These are phyloP conservation scores for Torymus auratus DNA, from an alignment of 2,888 invertebrate genomes.

Conservation along the genomic window DNA sequence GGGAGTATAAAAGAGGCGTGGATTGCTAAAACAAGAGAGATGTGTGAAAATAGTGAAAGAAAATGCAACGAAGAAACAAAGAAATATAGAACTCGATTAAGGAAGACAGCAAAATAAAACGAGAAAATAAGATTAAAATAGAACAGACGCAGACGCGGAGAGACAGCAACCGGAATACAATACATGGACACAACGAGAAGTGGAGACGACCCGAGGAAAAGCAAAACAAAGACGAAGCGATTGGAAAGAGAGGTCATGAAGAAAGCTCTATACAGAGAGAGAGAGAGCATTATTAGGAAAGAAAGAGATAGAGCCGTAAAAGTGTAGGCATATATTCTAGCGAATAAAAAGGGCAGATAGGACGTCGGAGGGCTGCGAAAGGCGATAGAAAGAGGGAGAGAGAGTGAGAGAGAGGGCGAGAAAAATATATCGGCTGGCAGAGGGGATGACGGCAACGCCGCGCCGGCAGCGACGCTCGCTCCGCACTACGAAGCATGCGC, in stretches of 20 bases:
- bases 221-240: constrained; percentile 6
- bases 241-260: constrained; percentile 2
- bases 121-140: constrained; percentile 22
- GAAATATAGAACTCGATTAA: not conserved
- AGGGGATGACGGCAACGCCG: constrained; percentile 59
- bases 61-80: too few species aligned
- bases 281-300: not conserved
- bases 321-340: too few species aligned
- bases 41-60: too few species aligned
- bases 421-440: constrained; percentile 58
- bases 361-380: constrained; percentile 11
- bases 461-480: not conserved
- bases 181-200: not conserved
- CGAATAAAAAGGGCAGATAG: constrained; percentile 12
- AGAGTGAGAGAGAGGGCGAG: constrained; percentile 57
- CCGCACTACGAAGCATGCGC: constrained; percentile 12
- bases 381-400: constrained; percentile 31
- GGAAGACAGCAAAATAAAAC: not conserved
- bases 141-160: too few species aligned
- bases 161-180: too few species aligned
- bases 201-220: not conserved
- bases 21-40: too few species aligned
- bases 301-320: constrained; percentile 23
- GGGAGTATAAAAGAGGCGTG: too few species aligned
- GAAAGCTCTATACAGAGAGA: not conserved